Conservation (phyloP, 2,797 vertebrate species). For the Lithobates sylvaticus region DNA sequence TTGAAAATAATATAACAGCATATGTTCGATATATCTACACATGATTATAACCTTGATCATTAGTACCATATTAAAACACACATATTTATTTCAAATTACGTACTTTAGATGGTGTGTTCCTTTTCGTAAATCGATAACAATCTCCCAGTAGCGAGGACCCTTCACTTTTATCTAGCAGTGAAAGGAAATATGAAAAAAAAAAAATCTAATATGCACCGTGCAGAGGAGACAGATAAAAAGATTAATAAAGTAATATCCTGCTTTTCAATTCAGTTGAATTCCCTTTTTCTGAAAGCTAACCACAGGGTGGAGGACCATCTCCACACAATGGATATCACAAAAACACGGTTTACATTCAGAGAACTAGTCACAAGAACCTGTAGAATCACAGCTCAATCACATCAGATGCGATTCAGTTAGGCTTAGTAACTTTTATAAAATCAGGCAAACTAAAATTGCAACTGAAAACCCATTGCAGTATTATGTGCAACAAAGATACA, state of each 20-base stretch:
- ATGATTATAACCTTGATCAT: slow-evolving; percentile 63
- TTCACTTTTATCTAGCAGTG: slow-evolving; percentile 91
- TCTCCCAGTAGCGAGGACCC: slow-evolving; percentile 96
- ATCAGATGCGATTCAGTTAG: too few species aligned
- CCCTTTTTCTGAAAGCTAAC: not conserved
- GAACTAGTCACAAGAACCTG: not conserved
- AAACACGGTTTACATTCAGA: not conserved
- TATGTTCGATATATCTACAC: too few species aligned
- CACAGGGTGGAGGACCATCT: not conserved
- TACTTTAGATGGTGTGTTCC: slow-evolving; percentile 91
- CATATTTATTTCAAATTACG: slow-evolving; percentile 67
- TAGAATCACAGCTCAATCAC: too few species aligned
- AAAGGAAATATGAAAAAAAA: slow-evolving; percentile 49
- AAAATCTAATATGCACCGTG: not conserved
- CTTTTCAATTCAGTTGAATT: not conserved
- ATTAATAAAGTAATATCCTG: not conserved
- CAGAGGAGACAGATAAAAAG: not conserved
- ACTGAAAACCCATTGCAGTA: too few species aligned
- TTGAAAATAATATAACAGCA: not conserved
- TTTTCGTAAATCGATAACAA: slow-evolving; percentile 91
- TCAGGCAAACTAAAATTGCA: too few species aligned
- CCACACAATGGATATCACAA: not conserved
- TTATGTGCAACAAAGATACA: too few species aligned
- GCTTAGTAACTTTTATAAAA: too few species aligned
- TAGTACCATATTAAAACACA: slow-evolving; percentile 46